These are phyloP conservation scores for Bombylius major DNA, from an alignment of 2,888 invertebrate species.

Conservation along the genomic window DNA sequence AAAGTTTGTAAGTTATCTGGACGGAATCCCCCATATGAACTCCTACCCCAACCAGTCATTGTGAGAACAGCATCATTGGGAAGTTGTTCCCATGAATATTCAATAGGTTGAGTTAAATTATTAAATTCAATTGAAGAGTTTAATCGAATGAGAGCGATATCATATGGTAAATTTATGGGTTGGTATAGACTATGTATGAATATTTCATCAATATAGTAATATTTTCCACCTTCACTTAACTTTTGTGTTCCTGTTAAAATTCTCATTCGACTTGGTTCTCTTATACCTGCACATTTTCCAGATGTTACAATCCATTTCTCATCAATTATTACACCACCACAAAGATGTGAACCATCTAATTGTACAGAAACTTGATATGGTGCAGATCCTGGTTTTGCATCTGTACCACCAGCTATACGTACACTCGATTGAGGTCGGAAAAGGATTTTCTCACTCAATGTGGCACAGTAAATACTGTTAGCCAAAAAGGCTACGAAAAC, in stretches of 20 bases:
- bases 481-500: too few relatives aligned
- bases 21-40: constrained; percentile 37
- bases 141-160: too few relatives aligned
- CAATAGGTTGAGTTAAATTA: constrained; percentile 42
- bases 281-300: constrained; percentile 28
- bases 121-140: constrained; percentile 45
- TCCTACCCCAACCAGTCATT: constrained; percentile 52
- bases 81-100: constrained; percentile 40
- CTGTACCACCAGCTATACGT: too few relatives aligned
- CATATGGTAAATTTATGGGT: constrained; percentile 40
- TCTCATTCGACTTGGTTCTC: constrained; percentile 20
- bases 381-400: too few relatives aligned
- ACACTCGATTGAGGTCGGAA: too few relatives aligned
- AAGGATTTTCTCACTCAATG: too few relatives aligned
- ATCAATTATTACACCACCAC: constrained; percentile 29
- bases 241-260: constrained; percentile 29
- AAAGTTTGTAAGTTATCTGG: constrained; percentile 46
- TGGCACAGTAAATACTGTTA: too few relatives aligned
- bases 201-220: constrained; percentile 23
- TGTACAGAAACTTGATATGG: too few relatives aligned
- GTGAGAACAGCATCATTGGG: constrained; percentile 40
- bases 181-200: constrained; percentile 17
- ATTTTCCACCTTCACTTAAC: constrained; percentile 21
- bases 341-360: constrained; percentile 29
- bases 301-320: constrained; percentile 28